Conservation (phyloP, 92 coral and sea anemone species). For the Actinostola sp. region DNA sequence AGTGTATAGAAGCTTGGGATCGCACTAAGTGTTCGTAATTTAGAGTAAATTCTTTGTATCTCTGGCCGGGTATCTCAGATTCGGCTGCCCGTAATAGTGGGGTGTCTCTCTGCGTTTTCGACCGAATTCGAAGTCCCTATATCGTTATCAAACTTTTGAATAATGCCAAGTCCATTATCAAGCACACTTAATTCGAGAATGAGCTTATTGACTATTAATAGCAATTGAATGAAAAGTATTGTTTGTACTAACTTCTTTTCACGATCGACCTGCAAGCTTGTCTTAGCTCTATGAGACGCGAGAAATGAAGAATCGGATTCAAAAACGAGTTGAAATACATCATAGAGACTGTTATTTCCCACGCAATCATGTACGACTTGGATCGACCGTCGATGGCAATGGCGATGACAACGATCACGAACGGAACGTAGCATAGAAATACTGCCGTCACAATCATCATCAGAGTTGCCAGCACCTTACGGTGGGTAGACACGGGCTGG, state of each 20-base stretch:
- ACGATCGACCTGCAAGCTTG: not conserved
- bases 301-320: conserved; percentile 27
- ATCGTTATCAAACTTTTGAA: too few species aligned
- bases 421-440: conserved; percentile 38
- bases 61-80: too few species aligned
- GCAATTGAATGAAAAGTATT: not conserved
- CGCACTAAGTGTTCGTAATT: too few species aligned
- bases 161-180: too few species aligned
- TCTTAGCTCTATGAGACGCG: conserved; percentile 31
- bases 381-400: conserved; percentile 35
- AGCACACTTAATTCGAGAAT: too few species aligned
- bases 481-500: conserved; percentile 5
- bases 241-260: conserved; percentile 6
- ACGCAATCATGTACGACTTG: conserved; percentile 17
- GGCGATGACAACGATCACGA: conserved; percentile 30
- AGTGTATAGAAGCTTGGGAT: too few species aligned
- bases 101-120: too few species aligned
- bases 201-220: too few species aligned
- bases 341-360: conserved; percentile 37
- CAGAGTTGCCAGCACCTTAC: conserved; percentile 21
- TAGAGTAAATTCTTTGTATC: too few species aligned
- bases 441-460: conserved; percentile 23
- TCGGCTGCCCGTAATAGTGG: too few species aligned
- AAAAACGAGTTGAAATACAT: conserved; percentile 37
- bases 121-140: too few species aligned